Evolutionary conservation across 2,888 invertebrate species (phyloP).

Genomic region (Eilema griseolum): DNA sequence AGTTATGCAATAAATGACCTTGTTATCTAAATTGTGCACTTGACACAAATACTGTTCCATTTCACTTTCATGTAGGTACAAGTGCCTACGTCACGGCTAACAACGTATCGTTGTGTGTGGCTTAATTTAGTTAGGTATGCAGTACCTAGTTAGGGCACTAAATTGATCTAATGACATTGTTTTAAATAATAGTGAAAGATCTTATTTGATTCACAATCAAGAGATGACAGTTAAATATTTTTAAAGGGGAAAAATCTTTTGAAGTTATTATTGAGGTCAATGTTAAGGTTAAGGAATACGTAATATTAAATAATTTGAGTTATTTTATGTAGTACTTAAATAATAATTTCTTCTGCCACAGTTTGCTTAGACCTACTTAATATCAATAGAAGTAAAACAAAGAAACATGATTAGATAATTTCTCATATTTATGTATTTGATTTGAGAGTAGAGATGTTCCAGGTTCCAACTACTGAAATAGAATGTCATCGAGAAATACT

Average conservation of each 20-base stretch:
- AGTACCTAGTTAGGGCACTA: slow-evolving; percentile 16
- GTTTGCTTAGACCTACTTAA: no score
- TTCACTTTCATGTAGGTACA: slow-evolving; percentile 84
- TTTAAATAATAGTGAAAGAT: neutral
- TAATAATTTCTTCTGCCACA: neutral
- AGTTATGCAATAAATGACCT: slow-evolving; percentile 84
- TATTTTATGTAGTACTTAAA: neutral
- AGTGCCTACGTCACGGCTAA: slow-evolving; percentile 69
- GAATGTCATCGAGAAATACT: no score
- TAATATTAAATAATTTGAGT: neutral
- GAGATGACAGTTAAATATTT: neutral
- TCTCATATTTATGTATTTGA: neutral
- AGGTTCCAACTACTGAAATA: slow-evolving; percentile 4
- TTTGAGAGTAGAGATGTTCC: neutral
- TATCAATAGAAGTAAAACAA: neutral
- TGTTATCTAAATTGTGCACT: slow-evolving; percentile 86
- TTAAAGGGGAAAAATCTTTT: neutral
- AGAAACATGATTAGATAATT: neutral
- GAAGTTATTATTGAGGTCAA: neutral
- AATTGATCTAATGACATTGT: slow-evolving; percentile 1
- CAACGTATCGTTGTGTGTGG: slow-evolving; percentile 60
- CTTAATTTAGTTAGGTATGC: slow-evolving; percentile 49
- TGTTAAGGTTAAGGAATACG: neutral
- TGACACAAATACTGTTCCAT: slow-evolving; percentile 86
- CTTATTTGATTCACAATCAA: slow-evolving; percentile 1